Evolutionary conservation across 2,113 vertebrate genomes (phyloP).

Genomic region (Nansenia antarctica): DNA sequence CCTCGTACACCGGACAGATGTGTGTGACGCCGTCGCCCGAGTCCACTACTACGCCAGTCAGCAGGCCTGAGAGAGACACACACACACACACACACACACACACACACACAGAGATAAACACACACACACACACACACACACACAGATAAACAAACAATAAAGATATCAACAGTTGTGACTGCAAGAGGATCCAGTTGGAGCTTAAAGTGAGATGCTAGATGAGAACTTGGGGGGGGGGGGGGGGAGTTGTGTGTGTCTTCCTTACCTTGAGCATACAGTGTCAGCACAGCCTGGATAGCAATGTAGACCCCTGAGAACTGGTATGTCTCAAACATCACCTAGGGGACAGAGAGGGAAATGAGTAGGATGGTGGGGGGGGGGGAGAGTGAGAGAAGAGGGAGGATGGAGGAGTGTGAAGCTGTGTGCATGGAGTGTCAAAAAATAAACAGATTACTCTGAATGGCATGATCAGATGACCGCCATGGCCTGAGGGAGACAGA

Average conservation of each 20-base stretch:
- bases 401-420: too few species aligned
- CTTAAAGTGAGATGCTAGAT: background rate
- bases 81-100: background rate
- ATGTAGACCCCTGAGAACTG: constrained; percentile 97
- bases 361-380: background rate
- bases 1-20: constrained; percentile 98
- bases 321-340: constrained; percentile 99
- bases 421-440: too few species aligned
- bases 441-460: too few species aligned
- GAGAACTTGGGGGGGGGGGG: too few species aligned
- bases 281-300: constrained; percentile 97
- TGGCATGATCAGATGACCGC: too few species aligned
- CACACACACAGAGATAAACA: background rate
- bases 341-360: background rate
- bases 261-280: constrained; percentile 96
- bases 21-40: constrained; percentile 97
- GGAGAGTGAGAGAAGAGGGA: background rate
- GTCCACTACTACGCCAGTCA: constrained; percentile 97
- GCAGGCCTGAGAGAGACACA: constrained; percentile 75
- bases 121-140: background rate
- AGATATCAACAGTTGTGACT: too few species aligned
- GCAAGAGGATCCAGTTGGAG: background rate
- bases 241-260: constrained; percentile 35
- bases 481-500: too few species aligned
- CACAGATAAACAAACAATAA: constrained; percentile 4